phyloP scores from a whole-genome alignment of 2,888 invertebrate genomes.

The Diplolepis rosae region DNA sequence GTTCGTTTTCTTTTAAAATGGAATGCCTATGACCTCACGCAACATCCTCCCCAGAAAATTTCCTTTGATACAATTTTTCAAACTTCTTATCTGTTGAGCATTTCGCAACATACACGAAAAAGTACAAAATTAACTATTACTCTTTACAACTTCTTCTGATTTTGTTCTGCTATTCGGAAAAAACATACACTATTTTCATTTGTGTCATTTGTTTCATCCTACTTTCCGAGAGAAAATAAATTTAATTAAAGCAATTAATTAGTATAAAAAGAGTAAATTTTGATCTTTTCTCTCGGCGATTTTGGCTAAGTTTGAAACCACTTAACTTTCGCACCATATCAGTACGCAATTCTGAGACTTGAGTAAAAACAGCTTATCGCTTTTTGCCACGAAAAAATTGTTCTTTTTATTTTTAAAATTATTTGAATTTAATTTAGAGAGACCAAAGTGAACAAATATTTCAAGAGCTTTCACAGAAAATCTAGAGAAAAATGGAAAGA shows the following conservation, averaged over 20 bases:
- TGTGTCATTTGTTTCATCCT: constrained; percentile 34
- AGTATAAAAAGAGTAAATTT: neutral
- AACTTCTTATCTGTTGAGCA: constrained; percentile 63
- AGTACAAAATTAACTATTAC: constrained; percentile 71
- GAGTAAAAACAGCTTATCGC: neutral
- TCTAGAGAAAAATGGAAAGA: no score
- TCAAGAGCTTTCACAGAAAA: no score
- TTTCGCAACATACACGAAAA: constrained; percentile 71
- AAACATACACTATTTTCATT: constrained; percentile 47
- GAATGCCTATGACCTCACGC: neutral
- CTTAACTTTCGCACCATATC: constrained; percentile 27
- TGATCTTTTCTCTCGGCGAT: neutral
- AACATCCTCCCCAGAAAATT: constrained; percentile 33
- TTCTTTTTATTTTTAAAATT: neutral
- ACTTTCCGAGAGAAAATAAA: constrained; percentile 39
- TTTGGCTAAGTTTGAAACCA: constrained; percentile 4
- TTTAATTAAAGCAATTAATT: constrained; percentile 10
- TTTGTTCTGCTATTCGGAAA: constrained; percentile 50
- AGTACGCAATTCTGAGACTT: neutral
- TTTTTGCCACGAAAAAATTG: neutral
- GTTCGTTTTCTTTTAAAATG: constrained; percentile 29
- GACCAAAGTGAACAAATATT: no score
- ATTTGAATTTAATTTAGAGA: neutral
- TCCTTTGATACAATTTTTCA: constrained; percentile 43
- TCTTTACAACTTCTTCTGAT: constrained; percentile 58